Conservation (phyloP, 2,888 invertebrate genomes). For the Drosophila recens region DNA sequence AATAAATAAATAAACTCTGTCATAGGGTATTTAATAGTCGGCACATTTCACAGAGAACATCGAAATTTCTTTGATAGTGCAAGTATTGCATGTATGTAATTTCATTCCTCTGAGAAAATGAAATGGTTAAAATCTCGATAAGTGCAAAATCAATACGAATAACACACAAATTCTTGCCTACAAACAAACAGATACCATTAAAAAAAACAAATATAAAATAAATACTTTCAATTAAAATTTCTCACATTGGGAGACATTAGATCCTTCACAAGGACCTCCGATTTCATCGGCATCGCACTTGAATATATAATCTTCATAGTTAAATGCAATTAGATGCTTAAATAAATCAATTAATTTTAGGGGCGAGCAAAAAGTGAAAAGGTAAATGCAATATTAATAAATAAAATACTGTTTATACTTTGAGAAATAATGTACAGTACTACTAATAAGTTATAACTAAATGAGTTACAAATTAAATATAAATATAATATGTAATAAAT, state of each 20-base stretch:
- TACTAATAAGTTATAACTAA: not conserved
- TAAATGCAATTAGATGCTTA: conserved; percentile 55
- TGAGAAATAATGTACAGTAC: not conserved
- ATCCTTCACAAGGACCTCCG: not conserved
- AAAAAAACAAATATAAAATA: conserved; percentile 8
- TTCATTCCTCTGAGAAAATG: not conserved
- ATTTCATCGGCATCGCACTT: conserved; percentile 17
- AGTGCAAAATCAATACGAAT: conserved; percentile 2
- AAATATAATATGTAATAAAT: conserved; percentile 41
- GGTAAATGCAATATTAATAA: not conserved
- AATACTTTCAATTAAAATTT: conserved; percentile 20
- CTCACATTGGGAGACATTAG: conserved; percentile 19
- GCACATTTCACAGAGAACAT: not conserved
- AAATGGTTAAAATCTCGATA: not conserved
- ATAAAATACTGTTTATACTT: not conserved
- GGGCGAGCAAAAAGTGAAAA: not conserved
- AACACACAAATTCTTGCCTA: not conserved
- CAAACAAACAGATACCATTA: too few relatives aligned
- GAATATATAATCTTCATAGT: conserved; percentile 36
- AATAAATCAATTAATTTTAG: conserved; percentile 48
- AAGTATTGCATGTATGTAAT: not conserved
- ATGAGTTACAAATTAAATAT: conserved; percentile 5
- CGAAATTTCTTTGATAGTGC: not conserved
- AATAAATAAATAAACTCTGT: not conserved
- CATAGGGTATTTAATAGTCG: not conserved